phyloP scores from a whole-genome alignment of 2,113 vertebrate species.

The Girardinichthys multiradiatus region DNA sequence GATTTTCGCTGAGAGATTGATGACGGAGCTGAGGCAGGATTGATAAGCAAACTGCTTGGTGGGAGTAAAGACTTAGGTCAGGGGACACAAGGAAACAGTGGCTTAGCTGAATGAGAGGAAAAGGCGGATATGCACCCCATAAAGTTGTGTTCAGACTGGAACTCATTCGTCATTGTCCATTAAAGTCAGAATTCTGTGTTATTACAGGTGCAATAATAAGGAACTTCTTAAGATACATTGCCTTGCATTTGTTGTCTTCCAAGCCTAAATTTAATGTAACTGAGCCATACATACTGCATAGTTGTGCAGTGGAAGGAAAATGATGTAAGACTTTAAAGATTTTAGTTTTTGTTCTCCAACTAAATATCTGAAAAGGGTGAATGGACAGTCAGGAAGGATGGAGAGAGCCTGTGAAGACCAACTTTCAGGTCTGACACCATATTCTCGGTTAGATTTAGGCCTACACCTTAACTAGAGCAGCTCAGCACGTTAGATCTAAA shows the following conservation, averaged over 20 bases:
- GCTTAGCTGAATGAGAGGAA: conserved; percentile 69
- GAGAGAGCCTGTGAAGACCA: not conserved
- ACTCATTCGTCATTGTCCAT: conserved; percentile 26
- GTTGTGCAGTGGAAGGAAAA: not conserved
- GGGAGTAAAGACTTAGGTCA: conserved; percentile 53
- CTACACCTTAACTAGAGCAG: not conserved
- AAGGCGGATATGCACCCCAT: conserved; percentile 59
- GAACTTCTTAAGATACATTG: not conserved
- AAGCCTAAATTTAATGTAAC: not conserved
- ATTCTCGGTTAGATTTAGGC: not conserved
- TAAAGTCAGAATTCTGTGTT: not conserved
- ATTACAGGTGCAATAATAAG: not conserved
- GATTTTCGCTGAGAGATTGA: conserved; percentile 75
- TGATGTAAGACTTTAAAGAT: not conserved
- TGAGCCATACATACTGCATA: not conserved
- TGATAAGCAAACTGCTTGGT: conserved; percentile 76
- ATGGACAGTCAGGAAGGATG: not conserved
- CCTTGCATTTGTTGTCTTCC: not conserved
- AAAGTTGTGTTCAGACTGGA: conserved; percentile 46
- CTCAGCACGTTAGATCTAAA: not conserved
- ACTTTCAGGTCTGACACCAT: not conserved
- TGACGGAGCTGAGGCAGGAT: conserved; percentile 67
- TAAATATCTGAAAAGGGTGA: not conserved
- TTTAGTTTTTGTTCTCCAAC: not conserved
- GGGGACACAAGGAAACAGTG: conserved; percentile 61